Evolutionary conservation across 2,797 vertebrate species (phyloP), one percentile per base, ranked within the genome.

Genomic region (Sitta carolinensis): DNA sequence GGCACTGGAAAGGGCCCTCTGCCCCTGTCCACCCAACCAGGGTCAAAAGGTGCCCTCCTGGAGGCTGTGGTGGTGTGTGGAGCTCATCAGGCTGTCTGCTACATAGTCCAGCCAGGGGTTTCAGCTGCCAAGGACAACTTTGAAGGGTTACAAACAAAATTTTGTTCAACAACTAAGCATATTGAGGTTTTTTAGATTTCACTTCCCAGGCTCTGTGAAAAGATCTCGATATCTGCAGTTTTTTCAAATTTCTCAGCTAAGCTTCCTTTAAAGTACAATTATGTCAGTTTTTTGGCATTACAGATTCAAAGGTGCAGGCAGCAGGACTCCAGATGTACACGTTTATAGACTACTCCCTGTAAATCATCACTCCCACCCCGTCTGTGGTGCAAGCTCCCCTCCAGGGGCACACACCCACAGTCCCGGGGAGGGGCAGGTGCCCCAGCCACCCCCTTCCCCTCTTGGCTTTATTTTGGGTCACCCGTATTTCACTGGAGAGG

Each of bases 401-500:
- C 45, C 67, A 34, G 2, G 5, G 34, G 54, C 76, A 55, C 13
- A 26, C 63, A 51, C 34, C 0, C 0, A 0, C 6, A 8, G 29
- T 32, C 45, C 20, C 2, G 0, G 9, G 13, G 10, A 6, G 55
- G 22, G 7, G 22, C 63, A 67, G 32, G 22, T 0, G 0, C 14
- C 52, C 19, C 15, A 9, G 30, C 50, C 54, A 67, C 57, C 38
- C 38, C 45, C 40, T n/a, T 52, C 51, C 19, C 30, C n/a, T 22
- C 34, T 48, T 3, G 7, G 16, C 21, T 74, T 79, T 48, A 7
- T 85, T 85, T 62, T 13, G 43, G 90, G 94, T 94, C 91, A 90
- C 43, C 47, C 42, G 22, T 96, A 93, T 97, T 96, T 97, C 61
- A 4, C 94, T 21, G 84, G 69, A 86, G 92, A 97, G 94, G 96